Conservation (phyloP, 2,888 invertebrate species). For the Achlya flavicornis region DNA sequence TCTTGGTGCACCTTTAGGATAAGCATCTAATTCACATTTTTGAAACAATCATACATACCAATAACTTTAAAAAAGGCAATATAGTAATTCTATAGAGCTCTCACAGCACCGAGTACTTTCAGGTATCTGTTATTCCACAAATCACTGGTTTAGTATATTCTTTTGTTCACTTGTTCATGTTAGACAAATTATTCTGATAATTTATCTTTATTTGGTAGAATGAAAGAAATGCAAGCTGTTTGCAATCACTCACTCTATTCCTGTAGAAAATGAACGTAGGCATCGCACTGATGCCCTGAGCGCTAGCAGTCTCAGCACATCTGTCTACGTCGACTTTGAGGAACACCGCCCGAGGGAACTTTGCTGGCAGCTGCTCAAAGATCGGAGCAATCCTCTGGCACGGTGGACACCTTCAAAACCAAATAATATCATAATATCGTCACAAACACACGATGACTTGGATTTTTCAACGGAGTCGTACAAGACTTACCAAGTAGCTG, state of each 20-base stretch:
- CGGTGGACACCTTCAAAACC: conserved; percentile 94
- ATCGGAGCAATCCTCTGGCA: conserved; percentile 97
- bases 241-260: conserved; percentile 85
- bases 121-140: too few species aligned
- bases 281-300: conserved; percentile 97
- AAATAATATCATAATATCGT: conserved; percentile 25
- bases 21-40: too few species aligned
- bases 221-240: neutral
- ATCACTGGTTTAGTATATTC: too few species aligned
- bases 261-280: conserved; percentile 98
- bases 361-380: conserved; percentile 93
- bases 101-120: too few species aligned
- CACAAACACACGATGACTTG: conserved; percentile 61
- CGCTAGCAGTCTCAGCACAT: conserved; percentile 93
- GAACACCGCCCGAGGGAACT: conserved; percentile 95
- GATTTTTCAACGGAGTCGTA: conserved; percentile 50
- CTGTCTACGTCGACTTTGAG: conserved; percentile 97
- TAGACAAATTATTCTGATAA: too few species aligned
- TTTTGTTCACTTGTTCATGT: too few species aligned
- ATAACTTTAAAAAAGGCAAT: too few species aligned
- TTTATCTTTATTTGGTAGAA: neutral
- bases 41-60: too few species aligned
- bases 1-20: too few species aligned
- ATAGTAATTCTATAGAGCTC: too few species aligned
- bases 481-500: conserved; percentile 92